Base-by-base conservation (phyloP, 2,113 vertebrate genomes). In the western clawed frog (Xenopus tropicalis) region DNA sequence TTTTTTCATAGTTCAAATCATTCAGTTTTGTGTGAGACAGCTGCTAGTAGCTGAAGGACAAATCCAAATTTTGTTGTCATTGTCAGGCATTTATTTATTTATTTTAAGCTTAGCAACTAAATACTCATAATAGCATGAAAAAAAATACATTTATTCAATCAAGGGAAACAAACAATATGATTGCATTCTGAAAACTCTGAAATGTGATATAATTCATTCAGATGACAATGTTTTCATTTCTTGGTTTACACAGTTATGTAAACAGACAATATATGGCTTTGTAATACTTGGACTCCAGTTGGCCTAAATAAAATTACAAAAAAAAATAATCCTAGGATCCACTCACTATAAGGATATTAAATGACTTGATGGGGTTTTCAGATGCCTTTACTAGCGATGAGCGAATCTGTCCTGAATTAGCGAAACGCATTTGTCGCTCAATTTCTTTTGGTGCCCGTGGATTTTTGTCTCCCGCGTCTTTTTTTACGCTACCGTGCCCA, bases 91-190 rank as follows among this genome's bases (percentile, higher is more conserved):
- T 46, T 46, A 46, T 46, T 46, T 46, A 46, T 44, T 59, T 71
- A 63, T 61, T 74, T 68, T 68, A 57, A 54, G 46, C 43, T 48
- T 64, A 61, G 64, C 23, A 25, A 51, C 22, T 58, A 51, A 67
- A 66, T 61, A 51, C 56, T 67, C 56, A 22, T 74, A 67, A 74
- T 61, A 66, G 72, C 37, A 67, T 61, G 19, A 74, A 59, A 56
- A 51, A 74, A 73, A 73, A 74, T 61, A 44, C 56, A 68, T 54
- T 74, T 64, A 61, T 74, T 48, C 72, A 74, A 74, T 67, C 64
- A 74, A 37, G 52, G 58, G 19, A 68, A 66, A 68, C 23, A 51
- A 46, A 42, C 23, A 43, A 24, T 61, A 61, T 74, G 62, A 74
- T 61, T 67, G 67, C 46, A 66, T 61, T 43, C 19, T 48, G 23